These are phyloP conservation scores for Molothrus ater DNA, from an alignment of 2,797 vertebrate species.

Conservation along the genomic window DNA sequence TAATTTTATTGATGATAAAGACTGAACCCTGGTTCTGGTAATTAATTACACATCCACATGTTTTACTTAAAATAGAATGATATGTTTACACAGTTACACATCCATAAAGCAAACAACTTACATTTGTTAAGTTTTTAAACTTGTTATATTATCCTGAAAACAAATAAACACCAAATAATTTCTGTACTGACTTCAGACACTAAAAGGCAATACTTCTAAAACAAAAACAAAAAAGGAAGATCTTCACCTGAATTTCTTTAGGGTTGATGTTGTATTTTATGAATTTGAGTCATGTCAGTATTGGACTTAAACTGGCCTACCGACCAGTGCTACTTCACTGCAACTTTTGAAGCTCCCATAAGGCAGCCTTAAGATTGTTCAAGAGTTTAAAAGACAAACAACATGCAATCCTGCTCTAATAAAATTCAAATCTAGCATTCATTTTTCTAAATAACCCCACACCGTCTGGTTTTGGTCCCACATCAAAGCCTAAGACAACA, in stretches of 20 bases:
- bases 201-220: neutral
- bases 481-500: neutral
- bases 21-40: neutral
- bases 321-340: neutral
- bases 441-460: neutral
- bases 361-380: neutral
- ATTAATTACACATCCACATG: neutral
- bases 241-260: neutral
- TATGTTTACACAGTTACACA: neutral
- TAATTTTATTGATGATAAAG: slow-evolving; percentile 22
- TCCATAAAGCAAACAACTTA: neutral
- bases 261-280: neutral
- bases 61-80: neutral
- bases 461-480: neutral
- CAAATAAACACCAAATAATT: neutral
- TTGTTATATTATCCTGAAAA: neutral
- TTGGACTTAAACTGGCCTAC: neutral
- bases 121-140: neutral
- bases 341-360: neutral
- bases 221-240: neutral
- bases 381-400: neutral
- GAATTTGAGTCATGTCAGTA: neutral
- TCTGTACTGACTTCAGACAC: neutral
- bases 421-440: neutral
- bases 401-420: neutral